These are phyloP conservation scores for Chironomus tepperi DNA, from an alignment of 1,140 invertebrate species.

Conservation along the genomic window DNA sequence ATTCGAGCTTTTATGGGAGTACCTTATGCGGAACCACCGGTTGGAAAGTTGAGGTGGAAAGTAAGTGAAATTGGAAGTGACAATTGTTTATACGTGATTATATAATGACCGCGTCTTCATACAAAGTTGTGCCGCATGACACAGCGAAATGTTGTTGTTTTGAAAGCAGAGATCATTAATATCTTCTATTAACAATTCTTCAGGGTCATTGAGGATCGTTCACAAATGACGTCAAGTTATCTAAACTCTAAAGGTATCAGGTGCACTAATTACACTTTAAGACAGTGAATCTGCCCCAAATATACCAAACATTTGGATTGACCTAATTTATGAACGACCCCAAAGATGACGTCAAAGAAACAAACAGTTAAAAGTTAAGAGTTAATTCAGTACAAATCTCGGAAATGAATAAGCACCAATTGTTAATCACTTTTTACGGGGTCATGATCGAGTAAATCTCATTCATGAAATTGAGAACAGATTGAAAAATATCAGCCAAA, in stretches of 20 bases:
- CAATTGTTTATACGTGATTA: background rate
- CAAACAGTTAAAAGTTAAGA: too few relatives aligned
- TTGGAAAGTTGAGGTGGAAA: slow-evolving; percentile 55
- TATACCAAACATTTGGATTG: too few relatives aligned
- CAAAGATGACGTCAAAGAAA: too few relatives aligned
- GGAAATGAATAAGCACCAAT: background rate
- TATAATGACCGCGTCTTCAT: background rate
- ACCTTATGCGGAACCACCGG: slow-evolving; percentile 54
- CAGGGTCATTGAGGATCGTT: too few relatives aligned
- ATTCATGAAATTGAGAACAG: too few relatives aligned
- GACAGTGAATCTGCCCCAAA: too few relatives aligned
- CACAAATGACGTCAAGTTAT: background rate
- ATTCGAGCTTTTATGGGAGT: slow-evolving; percentile 48
- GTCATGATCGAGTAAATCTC: background rate
- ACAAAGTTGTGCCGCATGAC: background rate
- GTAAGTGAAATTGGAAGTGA: slow-evolving; percentile 37
- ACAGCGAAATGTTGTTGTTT: background rate
- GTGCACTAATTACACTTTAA: too few relatives aligned
- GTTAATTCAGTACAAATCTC: too few relatives aligned
- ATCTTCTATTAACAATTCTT: too few relatives aligned
- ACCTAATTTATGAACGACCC: too few relatives aligned
- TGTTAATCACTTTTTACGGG: background rate
- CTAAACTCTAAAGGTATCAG: too few relatives aligned
- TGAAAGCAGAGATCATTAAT: background rate
- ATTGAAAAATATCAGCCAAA: too few relatives aligned